Evolutionary conservation across 2,888 invertebrate species (phyloP).

Genomic region (Atrina japonica): DNA sequence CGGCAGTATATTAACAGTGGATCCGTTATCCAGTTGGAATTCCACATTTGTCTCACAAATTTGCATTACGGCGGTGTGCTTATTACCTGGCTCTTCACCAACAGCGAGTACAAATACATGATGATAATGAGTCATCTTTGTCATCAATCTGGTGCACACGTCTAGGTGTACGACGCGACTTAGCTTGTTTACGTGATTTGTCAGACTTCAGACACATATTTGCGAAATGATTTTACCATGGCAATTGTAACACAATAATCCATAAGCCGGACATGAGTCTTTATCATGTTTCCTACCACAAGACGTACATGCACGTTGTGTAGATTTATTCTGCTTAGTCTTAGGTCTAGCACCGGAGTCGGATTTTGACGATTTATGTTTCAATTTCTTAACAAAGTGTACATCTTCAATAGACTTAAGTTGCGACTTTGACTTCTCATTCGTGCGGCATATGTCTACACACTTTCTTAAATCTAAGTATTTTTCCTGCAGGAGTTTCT

Average conservation of each 20-base stretch:
- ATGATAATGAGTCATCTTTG: not conserved
- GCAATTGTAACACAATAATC: conserved; percentile 24
- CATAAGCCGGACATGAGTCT: conserved; percentile 27
- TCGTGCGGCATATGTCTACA: conserved; percentile 32
- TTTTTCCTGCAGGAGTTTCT: conserved; percentile 16
- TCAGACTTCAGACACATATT: too few species aligned
- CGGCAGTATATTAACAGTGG: conserved; percentile 42
- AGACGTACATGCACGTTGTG: conserved; percentile 24
- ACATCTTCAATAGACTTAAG: conserved; percentile 25
- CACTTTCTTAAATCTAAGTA: conserved; percentile 9
- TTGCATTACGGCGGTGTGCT: conserved; percentile 6
- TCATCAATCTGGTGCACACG: conserved; percentile 4
- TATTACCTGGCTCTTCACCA: not conserved
- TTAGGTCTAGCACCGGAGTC: too few species aligned
- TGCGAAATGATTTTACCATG: conserved; percentile 26
- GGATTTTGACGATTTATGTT: not conserved
- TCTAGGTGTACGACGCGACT: too few species aligned
- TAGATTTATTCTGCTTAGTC: too few species aligned
- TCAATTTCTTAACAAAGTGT: conserved; percentile 6
- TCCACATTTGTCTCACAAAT: conserved; percentile 32
- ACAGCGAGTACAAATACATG: not conserved
- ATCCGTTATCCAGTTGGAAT: conserved; percentile 53
- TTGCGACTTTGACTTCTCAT: conserved; percentile 19
- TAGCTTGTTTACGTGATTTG: too few species aligned
- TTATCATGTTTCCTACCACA: conserved; percentile 17